Evolutionary conservation across 2,888 invertebrate genomes (phyloP).

Genomic region (Drosophila demipolita): DNA sequence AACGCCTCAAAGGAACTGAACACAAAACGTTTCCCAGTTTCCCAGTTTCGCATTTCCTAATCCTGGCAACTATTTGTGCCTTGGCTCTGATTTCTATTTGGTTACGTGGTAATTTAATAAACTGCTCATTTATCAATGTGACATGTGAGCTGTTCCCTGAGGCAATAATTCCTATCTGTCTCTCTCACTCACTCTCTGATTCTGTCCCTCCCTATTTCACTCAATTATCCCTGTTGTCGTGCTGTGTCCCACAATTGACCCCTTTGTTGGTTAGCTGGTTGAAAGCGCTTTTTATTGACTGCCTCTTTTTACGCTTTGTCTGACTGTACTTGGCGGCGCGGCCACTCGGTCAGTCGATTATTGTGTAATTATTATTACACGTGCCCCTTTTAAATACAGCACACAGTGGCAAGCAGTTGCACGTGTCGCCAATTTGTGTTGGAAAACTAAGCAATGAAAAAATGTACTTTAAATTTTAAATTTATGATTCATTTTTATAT

Average conservation of each 20-base stretch:
- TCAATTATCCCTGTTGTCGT: slow-evolving; percentile 3
- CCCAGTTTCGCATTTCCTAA: neutral
- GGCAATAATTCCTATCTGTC: neutral
- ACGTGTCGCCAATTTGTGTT: slow-evolving; percentile 14
- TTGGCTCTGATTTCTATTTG: slow-evolving; percentile 64
- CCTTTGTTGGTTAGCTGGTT: slow-evolving; percentile 36
- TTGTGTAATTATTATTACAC: slow-evolving; percentile 61
- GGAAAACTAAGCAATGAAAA: neutral
- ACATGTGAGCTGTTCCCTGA: slow-evolving; percentile 55
- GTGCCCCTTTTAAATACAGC: slow-evolving; percentile 32
- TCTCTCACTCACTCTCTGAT: neutral
- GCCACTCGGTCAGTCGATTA: slow-evolving; percentile 9
- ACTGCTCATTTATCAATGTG: slow-evolving; percentile 71
- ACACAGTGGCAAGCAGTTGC: slow-evolving; percentile 26
- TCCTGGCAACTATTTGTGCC: slow-evolving; percentile 12
- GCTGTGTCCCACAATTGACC: slow-evolving; percentile 14
- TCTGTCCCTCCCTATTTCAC: no score
- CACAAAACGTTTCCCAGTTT: neutral
- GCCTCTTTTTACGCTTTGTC: neutral
- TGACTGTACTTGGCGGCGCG: slow-evolving; percentile 7
- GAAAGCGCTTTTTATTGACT: slow-evolving; percentile 1
- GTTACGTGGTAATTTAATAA: slow-evolving; percentile 72
- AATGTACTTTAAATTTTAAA: neutral
- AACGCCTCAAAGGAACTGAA: slow-evolving; percentile 17
- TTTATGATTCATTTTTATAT: neutral